These are phyloP conservation scores for Nysson spinosus DNA, from an alignment of 2,888 invertebrate genomes.

Conservation along the genomic window DNA sequence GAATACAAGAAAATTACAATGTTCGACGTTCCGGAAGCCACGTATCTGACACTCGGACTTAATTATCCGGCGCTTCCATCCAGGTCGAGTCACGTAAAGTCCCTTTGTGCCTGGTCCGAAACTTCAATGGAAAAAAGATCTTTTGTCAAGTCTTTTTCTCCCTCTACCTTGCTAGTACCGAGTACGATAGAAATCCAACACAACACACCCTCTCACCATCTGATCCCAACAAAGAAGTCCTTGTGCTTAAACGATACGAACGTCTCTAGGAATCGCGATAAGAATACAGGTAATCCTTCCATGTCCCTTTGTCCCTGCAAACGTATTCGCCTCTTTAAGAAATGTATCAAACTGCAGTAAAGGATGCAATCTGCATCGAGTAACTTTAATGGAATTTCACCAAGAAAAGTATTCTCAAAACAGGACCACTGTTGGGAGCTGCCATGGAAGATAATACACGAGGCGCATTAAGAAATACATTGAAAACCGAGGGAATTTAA, in stretches of 20 bases:
- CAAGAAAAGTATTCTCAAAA: not conserved
- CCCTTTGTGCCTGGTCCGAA: constrained; percentile 40
- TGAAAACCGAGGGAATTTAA: no score
- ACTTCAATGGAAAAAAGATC: constrained; percentile 26
- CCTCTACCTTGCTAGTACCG: constrained; percentile 2
- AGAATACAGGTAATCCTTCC: constrained; percentile 43
- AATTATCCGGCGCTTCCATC: constrained; percentile 51
- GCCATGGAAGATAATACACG: not conserved
- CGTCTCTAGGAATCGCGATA: constrained; percentile 45
- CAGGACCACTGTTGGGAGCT: not conserved
- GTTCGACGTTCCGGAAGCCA: constrained; percentile 26
- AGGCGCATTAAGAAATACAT: no score
- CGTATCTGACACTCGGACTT: constrained; percentile 31
- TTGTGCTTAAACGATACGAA: constrained; percentile 35
- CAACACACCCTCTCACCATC: constrained; percentile 3
- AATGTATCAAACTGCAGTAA: not conserved
- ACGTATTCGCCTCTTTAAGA: not conserved
- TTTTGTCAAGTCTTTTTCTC: constrained; percentile 31
- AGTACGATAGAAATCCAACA: constrained; percentile 47
- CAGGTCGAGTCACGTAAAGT: constrained; percentile 21
- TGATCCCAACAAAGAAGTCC: constrained; percentile 39
- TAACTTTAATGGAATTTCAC: not conserved
- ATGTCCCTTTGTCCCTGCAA: not conserved
- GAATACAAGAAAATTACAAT: constrained; percentile 10
- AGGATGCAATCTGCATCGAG: constrained; percentile 7